Percentiles rank a stretch among this genome's conserved stretches.
Evolutionary conservation across 2,888 invertebrate species (phyloP).

Genomic region (Nomada goodeniana): DNA sequence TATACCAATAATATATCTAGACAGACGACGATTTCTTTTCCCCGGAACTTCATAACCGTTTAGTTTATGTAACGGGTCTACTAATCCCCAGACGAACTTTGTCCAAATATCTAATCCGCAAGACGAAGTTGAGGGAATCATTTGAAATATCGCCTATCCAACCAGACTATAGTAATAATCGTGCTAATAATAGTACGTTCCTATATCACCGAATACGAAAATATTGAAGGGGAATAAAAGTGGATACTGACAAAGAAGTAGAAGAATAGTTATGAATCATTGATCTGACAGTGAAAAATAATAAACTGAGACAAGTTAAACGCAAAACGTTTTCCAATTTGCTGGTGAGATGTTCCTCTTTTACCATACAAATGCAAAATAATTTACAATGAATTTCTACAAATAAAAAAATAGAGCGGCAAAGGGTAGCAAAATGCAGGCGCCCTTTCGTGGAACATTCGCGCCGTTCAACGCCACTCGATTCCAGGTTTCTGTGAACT

Average conservation of each 20-base stretch:
- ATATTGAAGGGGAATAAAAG: no score
- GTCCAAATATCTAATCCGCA: background rate
- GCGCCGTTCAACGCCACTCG: background rate
- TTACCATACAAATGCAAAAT: background rate
- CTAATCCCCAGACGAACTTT: background rate
- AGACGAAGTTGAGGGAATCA: no score
- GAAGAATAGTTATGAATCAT: no score
- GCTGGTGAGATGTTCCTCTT: background rate
- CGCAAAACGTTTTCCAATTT: no score
- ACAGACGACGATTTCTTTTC: background rate
- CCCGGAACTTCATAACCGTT: background rate
- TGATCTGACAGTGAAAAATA: no score
- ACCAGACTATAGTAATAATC: no score
- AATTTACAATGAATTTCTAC: background rate
- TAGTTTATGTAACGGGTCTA: background rate
- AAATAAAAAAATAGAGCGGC: background rate
- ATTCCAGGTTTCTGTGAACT: constrained; percentile 10
- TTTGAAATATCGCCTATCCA: no score
- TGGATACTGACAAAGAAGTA: no score
- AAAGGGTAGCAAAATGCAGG: background rate
- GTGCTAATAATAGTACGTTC: no score
- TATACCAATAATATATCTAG: background rate
- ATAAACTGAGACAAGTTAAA: no score
- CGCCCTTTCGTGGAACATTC: background rate
- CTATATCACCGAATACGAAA: no score